phyloP scores from a whole-genome alignment of 2,888 invertebrate genomes.

The Hesperia comma region DNA sequence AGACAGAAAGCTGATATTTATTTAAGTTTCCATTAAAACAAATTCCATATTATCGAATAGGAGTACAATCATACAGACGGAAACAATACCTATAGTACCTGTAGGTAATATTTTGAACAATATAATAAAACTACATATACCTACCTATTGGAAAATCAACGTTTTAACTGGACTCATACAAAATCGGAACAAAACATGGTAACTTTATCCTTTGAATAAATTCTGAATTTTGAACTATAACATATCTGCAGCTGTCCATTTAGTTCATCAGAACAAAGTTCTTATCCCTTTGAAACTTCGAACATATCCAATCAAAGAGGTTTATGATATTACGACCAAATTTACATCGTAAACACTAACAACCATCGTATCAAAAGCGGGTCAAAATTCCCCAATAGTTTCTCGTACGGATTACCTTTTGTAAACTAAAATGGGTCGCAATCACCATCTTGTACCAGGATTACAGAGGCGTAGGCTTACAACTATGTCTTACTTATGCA shows the following conservation, averaged over 20 bases:
- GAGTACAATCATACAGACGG: too few relatives aligned
- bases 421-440: constrained; percentile 82
- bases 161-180: too few relatives aligned
- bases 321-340: constrained; percentile 80
- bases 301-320: constrained; percentile 77
- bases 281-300: constrained; percentile 66
- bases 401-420: constrained; percentile 81
- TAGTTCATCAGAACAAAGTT: constrained; percentile 46
- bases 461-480: constrained; percentile 69
- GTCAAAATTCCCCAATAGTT: constrained; percentile 78
- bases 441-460: constrained; percentile 81
- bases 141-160: too few relatives aligned
- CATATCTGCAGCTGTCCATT: constrained; percentile 19
- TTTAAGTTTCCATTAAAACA: too few relatives aligned
- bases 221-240: neutral
- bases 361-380: constrained; percentile 60
- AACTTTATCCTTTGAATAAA: constrained; percentile 1
- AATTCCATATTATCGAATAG: too few relatives aligned
- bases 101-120: too few relatives aligned
- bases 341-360: constrained; percentile 83
- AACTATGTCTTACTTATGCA: constrained; percentile 58
- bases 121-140: too few relatives aligned
- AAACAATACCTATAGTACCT: too few relatives aligned
- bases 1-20: too few relatives aligned
- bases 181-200: too few relatives aligned